A percentile compares a stretch with the other conserved stretches of the same genome.
phyloP scores from a whole-genome alignment of 1,140 invertebrate species.

The Atopsyche davidsoni region DNA sequence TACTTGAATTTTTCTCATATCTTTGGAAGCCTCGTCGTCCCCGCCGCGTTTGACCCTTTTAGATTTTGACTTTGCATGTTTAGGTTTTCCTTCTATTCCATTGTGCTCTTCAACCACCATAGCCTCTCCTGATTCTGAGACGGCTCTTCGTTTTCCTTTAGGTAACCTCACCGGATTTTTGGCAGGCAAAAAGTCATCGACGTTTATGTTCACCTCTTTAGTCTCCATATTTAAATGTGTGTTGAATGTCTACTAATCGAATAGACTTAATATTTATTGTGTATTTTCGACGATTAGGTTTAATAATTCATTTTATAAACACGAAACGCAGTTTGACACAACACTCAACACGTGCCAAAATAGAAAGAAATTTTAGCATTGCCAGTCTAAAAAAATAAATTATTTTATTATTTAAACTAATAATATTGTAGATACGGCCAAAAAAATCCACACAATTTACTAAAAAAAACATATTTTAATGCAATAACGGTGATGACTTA shows the following conservation, averaged over 20 bases:
- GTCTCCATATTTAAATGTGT: constrained; percentile 31
- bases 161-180: constrained; percentile 45
- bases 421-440: not conserved
- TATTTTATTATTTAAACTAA: not conserved
- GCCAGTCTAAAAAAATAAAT: not conserved
- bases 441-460: not conserved
- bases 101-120: constrained; percentile 61
- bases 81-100: constrained; percentile 55
- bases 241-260: too few relatives aligned
- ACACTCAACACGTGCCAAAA: constrained; percentile 13
- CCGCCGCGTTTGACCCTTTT: constrained; percentile 50
- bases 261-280: not conserved
- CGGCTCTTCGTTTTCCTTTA: constrained; percentile 48
- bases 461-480: too few relatives aligned
- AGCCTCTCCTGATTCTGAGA: constrained; percentile 42
- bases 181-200: constrained; percentile 50
- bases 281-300: not conserved
- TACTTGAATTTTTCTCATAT: constrained; percentile 59
- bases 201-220: constrained; percentile 49
- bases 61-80: constrained; percentile 36
- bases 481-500: too few relatives aligned
- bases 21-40: constrained; percentile 53
- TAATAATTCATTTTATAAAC: not conserved
- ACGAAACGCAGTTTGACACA: constrained; percentile 1
- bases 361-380: constrained; percentile 6